Evolutionary conservation across 1,140 invertebrate genomes (phyloP).

Genomic region (Neodiprion lecontei): DNA sequence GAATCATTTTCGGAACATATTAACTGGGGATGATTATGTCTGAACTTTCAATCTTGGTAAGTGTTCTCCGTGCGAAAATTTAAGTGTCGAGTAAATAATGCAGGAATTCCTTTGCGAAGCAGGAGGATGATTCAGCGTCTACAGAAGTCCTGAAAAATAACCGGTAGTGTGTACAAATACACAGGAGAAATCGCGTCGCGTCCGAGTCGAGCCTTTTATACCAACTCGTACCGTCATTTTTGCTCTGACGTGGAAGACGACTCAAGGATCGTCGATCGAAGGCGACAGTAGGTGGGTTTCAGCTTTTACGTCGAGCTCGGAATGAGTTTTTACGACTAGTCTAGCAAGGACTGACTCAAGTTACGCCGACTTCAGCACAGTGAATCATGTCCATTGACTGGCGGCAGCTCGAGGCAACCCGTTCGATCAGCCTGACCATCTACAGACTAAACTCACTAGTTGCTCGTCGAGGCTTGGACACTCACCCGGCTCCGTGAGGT

Average conservation of each 20-base stretch:
- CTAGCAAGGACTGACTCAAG: neutral
- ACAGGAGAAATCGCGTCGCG: no score
- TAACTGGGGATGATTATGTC: no score
- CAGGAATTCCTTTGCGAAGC: neutral
- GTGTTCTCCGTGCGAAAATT: no score
- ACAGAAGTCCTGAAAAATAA: neutral
- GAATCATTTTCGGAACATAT: no score
- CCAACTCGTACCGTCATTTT: neutral
- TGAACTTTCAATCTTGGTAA: no score
- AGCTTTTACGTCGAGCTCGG: no score
- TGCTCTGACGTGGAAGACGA: slow-evolving; percentile 35
- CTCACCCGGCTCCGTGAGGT: neutral
- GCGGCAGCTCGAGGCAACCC: slow-evolving; percentile 26
- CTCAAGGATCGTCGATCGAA: slow-evolving; percentile 34
- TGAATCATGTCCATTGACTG: slow-evolving; percentile 54
- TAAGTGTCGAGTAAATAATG: no score
- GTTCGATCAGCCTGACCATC: slow-evolving; percentile 48
- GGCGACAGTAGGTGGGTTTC: no score
- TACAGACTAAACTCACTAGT: slow-evolving; percentile 54
- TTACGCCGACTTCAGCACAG: slow-evolving; percentile 28
- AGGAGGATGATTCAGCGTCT: slow-evolving; percentile 1
- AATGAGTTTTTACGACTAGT: no score
- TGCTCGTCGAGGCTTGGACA: slow-evolving; percentile 28
- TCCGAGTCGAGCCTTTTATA: neutral
- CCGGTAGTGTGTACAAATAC: no score